These are phyloP conservation scores for Colossoma macropomum DNA, from an alignment of 2,113 vertebrate genomes.

Conservation along the genomic window DNA sequence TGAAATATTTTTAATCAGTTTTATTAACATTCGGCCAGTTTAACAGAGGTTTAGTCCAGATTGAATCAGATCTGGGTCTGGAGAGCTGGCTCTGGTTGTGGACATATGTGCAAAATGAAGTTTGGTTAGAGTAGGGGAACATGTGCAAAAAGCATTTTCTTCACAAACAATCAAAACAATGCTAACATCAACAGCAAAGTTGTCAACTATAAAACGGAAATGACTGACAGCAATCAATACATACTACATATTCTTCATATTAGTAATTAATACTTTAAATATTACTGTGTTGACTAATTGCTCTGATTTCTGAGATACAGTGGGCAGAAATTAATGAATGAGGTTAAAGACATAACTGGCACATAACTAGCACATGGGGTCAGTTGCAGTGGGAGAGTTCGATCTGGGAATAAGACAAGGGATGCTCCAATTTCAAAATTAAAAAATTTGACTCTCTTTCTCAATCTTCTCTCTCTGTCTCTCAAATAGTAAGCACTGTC, in stretches of 20 bases:
- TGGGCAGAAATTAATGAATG: conserved; percentile 23
- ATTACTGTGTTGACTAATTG: background rate
- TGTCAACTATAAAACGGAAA: conserved; percentile 10
- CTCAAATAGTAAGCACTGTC: background rate
- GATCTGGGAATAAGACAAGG: conserved; percentile 18
- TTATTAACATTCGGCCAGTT: conserved; percentile 21
- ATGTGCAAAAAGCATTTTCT: conserved; percentile 3
- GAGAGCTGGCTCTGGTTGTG: conserved; percentile 9
- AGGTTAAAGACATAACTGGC: conserved; percentile 47
- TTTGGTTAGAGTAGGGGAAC: conserved; percentile 4
- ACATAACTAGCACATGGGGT: conserved; percentile 43
- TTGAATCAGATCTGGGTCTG: conserved; percentile 21
- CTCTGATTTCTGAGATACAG: conserved; percentile 20
- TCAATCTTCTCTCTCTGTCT: background rate
- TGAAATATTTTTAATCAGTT: background rate
- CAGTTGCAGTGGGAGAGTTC: conserved; percentile 42
- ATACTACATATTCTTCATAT: conserved; percentile 18
- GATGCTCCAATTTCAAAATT: conserved; percentile 30
- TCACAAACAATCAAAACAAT: conserved; percentile 26
- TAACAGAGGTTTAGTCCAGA: background rate
- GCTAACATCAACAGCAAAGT: conserved; percentile 15
- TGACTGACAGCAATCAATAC: conserved; percentile 20
- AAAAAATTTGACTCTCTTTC: background rate
- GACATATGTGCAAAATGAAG: conserved; percentile 15
- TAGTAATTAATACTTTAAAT: conserved; percentile 43